phyloP scores from a whole-genome alignment of 2,888 invertebrate species.

The Caenorhabditis sp. region DNA sequence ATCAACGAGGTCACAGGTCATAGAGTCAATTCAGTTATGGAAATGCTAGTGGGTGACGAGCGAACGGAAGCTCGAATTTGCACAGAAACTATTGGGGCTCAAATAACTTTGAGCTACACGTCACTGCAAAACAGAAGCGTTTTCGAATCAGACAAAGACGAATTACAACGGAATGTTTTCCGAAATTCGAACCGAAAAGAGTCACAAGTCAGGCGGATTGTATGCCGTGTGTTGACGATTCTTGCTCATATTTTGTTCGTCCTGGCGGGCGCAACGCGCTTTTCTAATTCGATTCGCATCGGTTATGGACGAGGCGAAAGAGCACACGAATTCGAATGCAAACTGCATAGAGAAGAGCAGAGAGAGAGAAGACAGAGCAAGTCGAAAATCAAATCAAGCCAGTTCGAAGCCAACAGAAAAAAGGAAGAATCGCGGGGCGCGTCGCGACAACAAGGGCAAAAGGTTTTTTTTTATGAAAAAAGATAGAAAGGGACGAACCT shows the following conservation, averaged over 20 bases:
- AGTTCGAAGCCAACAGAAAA: conserved; percentile 25
- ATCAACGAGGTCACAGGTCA: conserved; percentile 40
- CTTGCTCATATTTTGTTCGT: conserved; percentile 27
- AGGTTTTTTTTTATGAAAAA: conserved; percentile 19
- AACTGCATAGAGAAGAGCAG: conserved; percentile 3
- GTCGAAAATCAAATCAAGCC: conserved; percentile 39
- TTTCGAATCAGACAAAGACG: too few species aligned
- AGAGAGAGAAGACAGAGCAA: conserved; percentile 10
- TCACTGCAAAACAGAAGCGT: too few species aligned
- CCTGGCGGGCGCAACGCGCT: conserved; percentile 11
- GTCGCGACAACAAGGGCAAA: conserved; percentile 32
- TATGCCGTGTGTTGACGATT: conserved; percentile 42
- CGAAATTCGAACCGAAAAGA: background rate
- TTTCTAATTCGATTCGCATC: conserved; percentile 47
- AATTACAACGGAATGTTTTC: background rate
- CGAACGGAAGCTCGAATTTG: background rate
- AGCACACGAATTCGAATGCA: conserved; percentile 26
- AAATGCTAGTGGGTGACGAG: conserved; percentile 14
- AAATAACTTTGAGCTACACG: too few species aligned
- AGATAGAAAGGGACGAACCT: conserved; percentile 80
- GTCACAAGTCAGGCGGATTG: conserved; percentile 9
- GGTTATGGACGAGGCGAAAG: conserved; percentile 43
- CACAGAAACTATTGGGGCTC: too few species aligned
- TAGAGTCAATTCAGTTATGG: conserved; percentile 28
- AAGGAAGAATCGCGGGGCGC: conserved; percentile 23